Conservation (phyloP, 2,797 vertebrate species). For the Nannoperca obscura region DNA sequence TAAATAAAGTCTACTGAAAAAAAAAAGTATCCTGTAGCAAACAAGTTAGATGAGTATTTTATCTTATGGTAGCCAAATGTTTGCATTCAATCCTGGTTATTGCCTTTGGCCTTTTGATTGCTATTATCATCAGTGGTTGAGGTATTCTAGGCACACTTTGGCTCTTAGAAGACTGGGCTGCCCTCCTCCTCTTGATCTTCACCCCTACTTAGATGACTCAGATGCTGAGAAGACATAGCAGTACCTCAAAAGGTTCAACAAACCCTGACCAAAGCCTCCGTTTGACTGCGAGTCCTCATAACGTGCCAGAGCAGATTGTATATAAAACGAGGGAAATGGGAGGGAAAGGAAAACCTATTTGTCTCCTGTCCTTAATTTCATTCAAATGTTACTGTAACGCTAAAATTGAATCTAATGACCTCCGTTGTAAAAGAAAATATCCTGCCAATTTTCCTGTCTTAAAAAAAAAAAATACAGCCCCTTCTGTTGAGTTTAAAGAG, state of each 20-base stretch:
- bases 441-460: slow-evolving; percentile 51
- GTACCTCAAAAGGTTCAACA: slow-evolving; percentile 53
- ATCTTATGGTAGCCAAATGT: slow-evolving; percentile 42
- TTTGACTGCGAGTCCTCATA: slow-evolving; percentile 48
- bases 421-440: slow-evolving; percentile 45
- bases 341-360: slow-evolving; percentile 65
- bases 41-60: slow-evolving; percentile 10
- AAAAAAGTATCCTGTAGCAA: slow-evolving; percentile 39
- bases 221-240: slow-evolving; percentile 42
- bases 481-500: slow-evolving; percentile 30
- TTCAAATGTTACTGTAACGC: slow-evolving; percentile 45
- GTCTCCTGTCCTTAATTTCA: slow-evolving; percentile 52
- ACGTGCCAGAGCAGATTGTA: slow-evolving; percentile 59
- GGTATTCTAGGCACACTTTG: slow-evolving; percentile 61
- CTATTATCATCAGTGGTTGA: slow-evolving; percentile 63
- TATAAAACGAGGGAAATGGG: slow-evolving; percentile 54
- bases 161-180: slow-evolving; percentile 35
- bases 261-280: slow-evolving; percentile 44
- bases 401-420: slow-evolving; percentile 58
- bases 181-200: slow-evolving; percentile 58
- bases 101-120: slow-evolving; percentile 63
- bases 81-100: slow-evolving; percentile 46
- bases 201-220: slow-evolving; percentile 69
- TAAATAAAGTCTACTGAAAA: slow-evolving; percentile 23
- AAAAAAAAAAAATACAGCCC: slow-evolving; percentile 12